Evolutionary conservation across 2,888 invertebrate species (phyloP), one percentile per base, ranked within the genome.

Genomic region (Stenurella melanura): DNA sequence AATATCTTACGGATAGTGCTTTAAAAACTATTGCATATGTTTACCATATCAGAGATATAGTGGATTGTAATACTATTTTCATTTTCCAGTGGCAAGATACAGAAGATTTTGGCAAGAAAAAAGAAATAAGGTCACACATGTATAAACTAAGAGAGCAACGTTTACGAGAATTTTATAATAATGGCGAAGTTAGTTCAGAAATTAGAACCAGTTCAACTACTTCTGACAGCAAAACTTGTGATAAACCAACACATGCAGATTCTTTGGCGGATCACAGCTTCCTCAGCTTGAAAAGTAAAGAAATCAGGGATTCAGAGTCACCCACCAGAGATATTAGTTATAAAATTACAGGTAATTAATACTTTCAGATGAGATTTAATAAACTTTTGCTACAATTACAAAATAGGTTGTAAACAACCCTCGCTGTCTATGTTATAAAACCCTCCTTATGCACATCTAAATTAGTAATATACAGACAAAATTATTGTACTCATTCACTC

Each of bases 51-150:
- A 26, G 2, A 26, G 21, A 26, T 26, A 26, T 26, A 26, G 21
- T 26, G 1, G 21, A 3, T 26, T 26, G 21, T 26, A 26, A 42
- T 26, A 26, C 15, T 7, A 30, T 81, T 82, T 76, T 77, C 83
- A 76, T 81, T 76, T 90, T 91, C n/a, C 90, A 95, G 95, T 96
- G 96, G 95, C 94, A 95, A 90, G 94, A 95, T 88, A 95, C 96
- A 64, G 95, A 96, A 87, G 96, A 97, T 90, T 95, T 95, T 89
- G 94, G 95, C 73, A 93, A 93, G 81, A 96, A 96, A 90, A 96
- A 96, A 89, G 95, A 96, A 90, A 96, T 97, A 85, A 93, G 97
- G 78, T 92, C 95, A 63, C 94, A 96, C 90, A 95, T 96, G 94
- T 96, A 95, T 89, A 94, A 94, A 84, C 91, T 97, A 88, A 93